A percentile compares a stretch with the other conserved stretches of the same genome.
Evolutionary conservation across 1,140 invertebrate genomes (phyloP).

Genomic region (Heliconius eleuchia): DNA sequence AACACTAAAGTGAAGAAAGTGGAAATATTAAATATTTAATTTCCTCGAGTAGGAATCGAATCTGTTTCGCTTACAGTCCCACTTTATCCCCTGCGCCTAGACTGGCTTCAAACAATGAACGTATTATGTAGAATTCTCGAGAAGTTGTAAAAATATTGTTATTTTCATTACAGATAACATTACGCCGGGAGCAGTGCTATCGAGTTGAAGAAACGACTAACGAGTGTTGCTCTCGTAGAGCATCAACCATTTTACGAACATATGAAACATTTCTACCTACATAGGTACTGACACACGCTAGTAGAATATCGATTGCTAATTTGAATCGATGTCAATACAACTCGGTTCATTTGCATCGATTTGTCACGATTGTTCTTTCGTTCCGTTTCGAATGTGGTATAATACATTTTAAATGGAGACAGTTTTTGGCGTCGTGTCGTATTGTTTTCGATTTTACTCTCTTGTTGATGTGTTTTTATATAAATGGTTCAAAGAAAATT

Average conservation of each 20-base stretch:
- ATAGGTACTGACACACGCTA: constrained; percentile 38
- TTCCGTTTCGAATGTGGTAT: background rate
- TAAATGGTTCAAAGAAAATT: background rate
- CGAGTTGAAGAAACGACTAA: constrained; percentile 26
- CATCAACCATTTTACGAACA: constrained; percentile 3
- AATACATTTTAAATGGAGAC: constrained; percentile 15
- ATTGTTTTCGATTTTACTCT: background rate
- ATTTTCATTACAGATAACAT: constrained; percentile 69
- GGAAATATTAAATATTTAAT: too few species aligned
- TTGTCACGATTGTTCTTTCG: constrained; percentile 48
- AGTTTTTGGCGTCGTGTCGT: constrained; percentile 11
- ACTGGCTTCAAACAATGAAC: background rate
- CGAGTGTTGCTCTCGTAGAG: constrained; percentile 20
- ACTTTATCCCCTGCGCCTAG: too few species aligned
- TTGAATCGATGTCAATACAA: constrained; percentile 47
- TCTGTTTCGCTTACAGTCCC: too few species aligned
- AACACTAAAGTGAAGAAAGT: too few species aligned
- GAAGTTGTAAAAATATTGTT: background rate
- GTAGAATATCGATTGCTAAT: constrained; percentile 48
- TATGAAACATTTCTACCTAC: constrained; percentile 22
- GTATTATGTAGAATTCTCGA: background rate
- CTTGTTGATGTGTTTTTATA: background rate
- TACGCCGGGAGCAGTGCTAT: constrained; percentile 57
- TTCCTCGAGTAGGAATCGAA: too few species aligned
- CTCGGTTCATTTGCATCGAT: constrained; percentile 46